phyloP scores from a whole-genome alignment of 2,797 vertebrate species.

The Macroramphosus scolopax region DNA sequence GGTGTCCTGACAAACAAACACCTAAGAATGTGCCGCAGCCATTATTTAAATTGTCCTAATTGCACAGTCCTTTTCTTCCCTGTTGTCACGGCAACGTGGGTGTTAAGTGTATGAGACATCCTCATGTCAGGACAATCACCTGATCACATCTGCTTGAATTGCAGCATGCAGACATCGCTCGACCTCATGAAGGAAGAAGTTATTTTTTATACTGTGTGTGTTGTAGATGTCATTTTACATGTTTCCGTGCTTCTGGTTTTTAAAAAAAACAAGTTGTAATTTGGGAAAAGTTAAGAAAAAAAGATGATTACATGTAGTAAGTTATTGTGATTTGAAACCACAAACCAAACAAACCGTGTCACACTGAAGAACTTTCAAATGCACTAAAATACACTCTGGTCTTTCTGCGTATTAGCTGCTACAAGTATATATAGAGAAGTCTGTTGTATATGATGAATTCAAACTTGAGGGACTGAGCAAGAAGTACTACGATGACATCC shows the following conservation, averaged over 20 bases:
- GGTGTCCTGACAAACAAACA: conserved; percentile 38
- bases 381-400: conserved; percentile 51
- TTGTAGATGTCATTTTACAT: conserved; percentile 49
- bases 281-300: conserved; percentile 14
- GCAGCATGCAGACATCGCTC: conserved; percentile 3
- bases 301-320: conserved; percentile 27
- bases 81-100: conserved; percentile 11
- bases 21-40: no score
- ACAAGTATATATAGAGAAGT: no score
- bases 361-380: conserved; percentile 45
- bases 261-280: conserved; percentile 24
- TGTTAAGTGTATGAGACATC: conserved; percentile 14
- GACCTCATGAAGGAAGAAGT: conserved; percentile 1
- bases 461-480: conserved; percentile 8
- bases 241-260: conserved; percentile 26
- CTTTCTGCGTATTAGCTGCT: conserved; percentile 53
- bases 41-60: conserved; percentile 28
- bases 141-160: conserved; percentile 26
- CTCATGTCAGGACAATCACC: conserved; percentile 64
- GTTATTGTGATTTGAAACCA: conserved; percentile 25
- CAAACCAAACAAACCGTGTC: conserved; percentile 33
- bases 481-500: conserved; percentile 13
- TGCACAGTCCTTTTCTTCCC: conserved; percentile 41
- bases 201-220: conserved; percentile 54
- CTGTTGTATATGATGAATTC: conserved; percentile 8